These are phyloP conservation scores for Colletes latitarsis DNA, from an alignment of 1,140 invertebrate species.

Conservation along the genomic window DNA sequence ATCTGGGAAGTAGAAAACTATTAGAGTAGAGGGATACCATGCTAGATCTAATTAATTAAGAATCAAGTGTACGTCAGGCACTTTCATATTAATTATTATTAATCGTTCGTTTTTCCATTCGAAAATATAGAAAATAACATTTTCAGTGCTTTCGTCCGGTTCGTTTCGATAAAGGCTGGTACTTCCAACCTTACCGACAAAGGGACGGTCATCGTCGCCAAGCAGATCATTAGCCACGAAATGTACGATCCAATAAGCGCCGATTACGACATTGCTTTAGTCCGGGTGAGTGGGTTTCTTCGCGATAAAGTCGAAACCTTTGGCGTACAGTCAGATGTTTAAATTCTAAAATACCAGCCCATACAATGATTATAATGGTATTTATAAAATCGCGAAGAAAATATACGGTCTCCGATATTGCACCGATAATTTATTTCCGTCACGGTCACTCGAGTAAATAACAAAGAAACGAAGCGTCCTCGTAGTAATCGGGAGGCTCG, in stretches of 20 bases:
- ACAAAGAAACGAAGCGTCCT: neutral
- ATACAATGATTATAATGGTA: neutral
- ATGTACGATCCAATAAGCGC: conserved; percentile 72
- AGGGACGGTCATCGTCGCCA: neutral
- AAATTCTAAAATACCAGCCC: no score
- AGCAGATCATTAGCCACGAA: conserved; percentile 72
- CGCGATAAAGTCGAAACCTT: no score
- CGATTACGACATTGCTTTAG: conserved; percentile 82
- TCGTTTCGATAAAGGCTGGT: conserved; percentile 40
- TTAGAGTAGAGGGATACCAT: no score
- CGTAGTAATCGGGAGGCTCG: neutral
- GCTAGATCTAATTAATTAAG: no score
- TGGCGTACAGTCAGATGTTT: no score
- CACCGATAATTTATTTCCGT: neutral
- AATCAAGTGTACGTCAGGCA: no score
- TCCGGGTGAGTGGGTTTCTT: conserved; percentile 68
- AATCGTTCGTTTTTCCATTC: neutral
- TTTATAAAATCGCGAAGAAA: conserved; percentile 8
- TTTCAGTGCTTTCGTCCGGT: conserved; percentile 9
- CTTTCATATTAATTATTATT: no score
- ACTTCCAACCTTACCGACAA: conserved; percentile 17
- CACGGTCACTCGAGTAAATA: neutral
- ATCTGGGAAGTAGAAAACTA: no score
- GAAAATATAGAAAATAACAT: no score
- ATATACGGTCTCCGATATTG: neutral